Conservation (phyloP, 2,797 vertebrate species). For the Serranus cabrilla region DNA sequence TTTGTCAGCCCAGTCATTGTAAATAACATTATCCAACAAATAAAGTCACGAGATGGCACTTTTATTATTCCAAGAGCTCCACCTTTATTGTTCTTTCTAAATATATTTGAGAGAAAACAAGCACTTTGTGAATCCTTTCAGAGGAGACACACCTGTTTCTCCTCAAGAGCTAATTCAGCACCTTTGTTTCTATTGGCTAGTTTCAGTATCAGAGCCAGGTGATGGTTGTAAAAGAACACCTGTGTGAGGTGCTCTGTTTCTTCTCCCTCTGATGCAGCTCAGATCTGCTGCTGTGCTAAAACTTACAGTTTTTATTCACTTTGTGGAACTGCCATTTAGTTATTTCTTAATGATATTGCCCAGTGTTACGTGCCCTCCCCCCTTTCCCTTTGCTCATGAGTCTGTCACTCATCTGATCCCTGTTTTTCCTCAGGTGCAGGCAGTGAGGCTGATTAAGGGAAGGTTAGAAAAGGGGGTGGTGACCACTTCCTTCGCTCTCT, state of each 20-base stretch:
- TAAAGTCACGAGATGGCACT: not conserved
- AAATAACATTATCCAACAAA: no score
- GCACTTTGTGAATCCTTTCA: not conserved
- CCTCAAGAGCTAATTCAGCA: constrained; percentile 23
- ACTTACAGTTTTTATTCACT: not conserved
- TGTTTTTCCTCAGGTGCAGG: no score
- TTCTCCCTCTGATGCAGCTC: not conserved
- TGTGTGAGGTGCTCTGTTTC: constrained; percentile 1
- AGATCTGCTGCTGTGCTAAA: not conserved
- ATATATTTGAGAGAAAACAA: not conserved
- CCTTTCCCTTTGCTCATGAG: no score
- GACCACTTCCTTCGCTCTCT: no score
- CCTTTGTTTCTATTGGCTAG: constrained; percentile 18
- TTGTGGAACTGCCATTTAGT: not conserved
- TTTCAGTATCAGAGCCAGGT: constrained; percentile 12
- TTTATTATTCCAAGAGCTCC: not conserved
- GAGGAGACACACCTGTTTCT: constrained; percentile 34
- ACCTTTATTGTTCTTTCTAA: not conserved
- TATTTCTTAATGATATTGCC: no score
- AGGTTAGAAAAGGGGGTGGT: no score
- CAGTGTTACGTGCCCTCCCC: no score
- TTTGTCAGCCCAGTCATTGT: no score
- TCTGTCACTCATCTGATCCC: no score
- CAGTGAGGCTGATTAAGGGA: no score
- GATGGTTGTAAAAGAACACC: constrained; percentile 35